Base-by-base conservation (phyloP, 2,797 vertebrate genomes). In the Gymnocypris eckloni region DNA sequence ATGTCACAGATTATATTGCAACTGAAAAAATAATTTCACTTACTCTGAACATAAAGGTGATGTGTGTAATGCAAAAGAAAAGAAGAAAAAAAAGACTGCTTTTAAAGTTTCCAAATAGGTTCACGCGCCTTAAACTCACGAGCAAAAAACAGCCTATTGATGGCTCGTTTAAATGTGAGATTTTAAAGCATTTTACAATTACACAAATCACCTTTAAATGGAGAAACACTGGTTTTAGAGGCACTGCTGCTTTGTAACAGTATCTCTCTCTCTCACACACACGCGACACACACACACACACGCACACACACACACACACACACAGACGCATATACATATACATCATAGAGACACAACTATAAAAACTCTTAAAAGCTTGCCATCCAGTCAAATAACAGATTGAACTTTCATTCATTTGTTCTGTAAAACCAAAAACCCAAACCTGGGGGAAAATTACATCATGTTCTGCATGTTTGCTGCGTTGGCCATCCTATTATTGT, bases 191-290 rank as follows among this genome's bases (percentile, higher is more conserved):
- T 54, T 54, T 37, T 37, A 39, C 54, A 25, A n/a, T 41, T 59
- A 59, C 52, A 59, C 75, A 59, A 39, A n/a, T 59, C 37, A n/a
- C 52, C 37, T 78, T 78, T 78, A 78, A 59, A 78, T 77, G 1
- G 5, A 41, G 3, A 70, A 79, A 87, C 41, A 59, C 72, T 77
- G 88, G 90, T 70, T 90, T 72, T 87, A 81, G 89, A 93, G 87
- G 87, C 87, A 93, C 89, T 85, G 92, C 88, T 90, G 91, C 87
- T 89, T 91, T 91, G 16, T 18, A 79, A 88, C 83, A 43, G 90
- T 85, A 86, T 73, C 25, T 73, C 79, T 52, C 50, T 52, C 50
- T 50, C n/a, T 13, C n/a, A 83, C 86, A 33, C 33, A 33, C 33
- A 33, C 2, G 2, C 33, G 2, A n/a, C n/a, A n/a, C 33, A 1